A percentile compares a stretch with the other conserved stretches of the same genome.
These are phyloP conservation scores for Tyrannus savana DNA, from an alignment of 2,113 vertebrate genomes.

Conservation along the genomic window DNA sequence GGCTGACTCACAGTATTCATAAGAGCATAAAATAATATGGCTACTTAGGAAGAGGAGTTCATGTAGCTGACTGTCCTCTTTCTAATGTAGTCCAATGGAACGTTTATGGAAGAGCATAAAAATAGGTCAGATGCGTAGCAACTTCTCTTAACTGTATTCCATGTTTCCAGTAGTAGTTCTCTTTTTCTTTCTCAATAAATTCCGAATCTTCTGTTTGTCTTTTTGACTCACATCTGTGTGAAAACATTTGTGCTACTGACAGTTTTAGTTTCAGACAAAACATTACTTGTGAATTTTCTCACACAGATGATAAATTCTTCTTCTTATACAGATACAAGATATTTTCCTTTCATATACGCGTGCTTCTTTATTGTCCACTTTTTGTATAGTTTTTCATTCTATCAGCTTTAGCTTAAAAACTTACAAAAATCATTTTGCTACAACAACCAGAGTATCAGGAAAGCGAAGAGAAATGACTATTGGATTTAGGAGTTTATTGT, in stretches of 20 bases:
- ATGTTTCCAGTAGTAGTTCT: not conserved
- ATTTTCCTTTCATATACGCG: not conserved
- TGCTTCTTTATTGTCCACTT: not conserved
- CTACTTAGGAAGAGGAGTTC: not conserved
- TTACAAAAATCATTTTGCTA: not conserved
- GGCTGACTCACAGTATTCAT: constrained; percentile 1
- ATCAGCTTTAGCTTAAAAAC: not conserved
- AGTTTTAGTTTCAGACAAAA: not conserved
- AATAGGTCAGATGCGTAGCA: not conserved
- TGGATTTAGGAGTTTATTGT: not conserved
- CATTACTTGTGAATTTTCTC: not conserved
- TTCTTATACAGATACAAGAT: not conserved
- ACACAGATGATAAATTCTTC: not conserved
- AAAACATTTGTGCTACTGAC: not conserved
- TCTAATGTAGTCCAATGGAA: not conserved
- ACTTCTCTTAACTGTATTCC: not conserved
- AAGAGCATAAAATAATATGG: not conserved
- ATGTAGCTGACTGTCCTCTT: not conserved
- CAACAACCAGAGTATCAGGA: not conserved
- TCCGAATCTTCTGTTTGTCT: not conserved
- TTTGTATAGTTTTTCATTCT: not conserved
- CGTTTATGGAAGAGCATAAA: not conserved
- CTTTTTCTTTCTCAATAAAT: not conserved
- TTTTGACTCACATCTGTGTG: not conserved
- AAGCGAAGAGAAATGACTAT: not conserved